Evolutionary conservation across 2,797 vertebrate species (phyloP).

Genomic region (Naso thynnoides): DNA sequence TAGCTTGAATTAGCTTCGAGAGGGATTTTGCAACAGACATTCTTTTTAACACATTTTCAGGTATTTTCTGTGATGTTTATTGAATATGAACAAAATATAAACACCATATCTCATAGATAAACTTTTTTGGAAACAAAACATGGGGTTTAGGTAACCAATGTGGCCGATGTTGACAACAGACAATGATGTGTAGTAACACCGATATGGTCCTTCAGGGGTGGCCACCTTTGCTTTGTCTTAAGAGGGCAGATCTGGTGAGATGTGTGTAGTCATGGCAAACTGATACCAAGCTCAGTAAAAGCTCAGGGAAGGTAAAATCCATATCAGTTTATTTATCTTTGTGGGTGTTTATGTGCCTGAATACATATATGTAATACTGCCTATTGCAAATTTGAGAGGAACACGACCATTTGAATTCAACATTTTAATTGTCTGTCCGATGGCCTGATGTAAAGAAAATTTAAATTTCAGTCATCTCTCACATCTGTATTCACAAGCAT

Average conservation of each 20-base stretch:
- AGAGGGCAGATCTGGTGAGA: not conserved
- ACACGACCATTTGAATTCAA: not conserved
- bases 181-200: no score
- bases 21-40: no score
- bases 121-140: no score
- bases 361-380: not conserved
- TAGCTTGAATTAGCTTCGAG: no score
- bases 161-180: no score
- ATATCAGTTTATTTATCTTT: not conserved
- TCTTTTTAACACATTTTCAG: no score
- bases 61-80: no score
- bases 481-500: constrained; percentile 12
- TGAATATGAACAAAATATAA: no score
- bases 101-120: no score
- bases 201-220: no score
- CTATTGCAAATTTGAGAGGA: not conserved
- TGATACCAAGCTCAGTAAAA: constrained; percentile 15
- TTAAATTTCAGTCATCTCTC: not conserved
- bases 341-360: no score
- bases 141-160: no score
- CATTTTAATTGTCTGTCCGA: not conserved
- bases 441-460: constrained; percentile 3
- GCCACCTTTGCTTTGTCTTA: not conserved
- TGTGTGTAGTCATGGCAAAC: constrained; percentile 16
- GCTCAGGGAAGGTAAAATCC: constrained; percentile 10